Evolutionary conservation across 2,888 invertebrate species (phyloP), one percentile per base, ranked within the genome.

Genomic region (Brachypalpus laphriformis): DNA sequence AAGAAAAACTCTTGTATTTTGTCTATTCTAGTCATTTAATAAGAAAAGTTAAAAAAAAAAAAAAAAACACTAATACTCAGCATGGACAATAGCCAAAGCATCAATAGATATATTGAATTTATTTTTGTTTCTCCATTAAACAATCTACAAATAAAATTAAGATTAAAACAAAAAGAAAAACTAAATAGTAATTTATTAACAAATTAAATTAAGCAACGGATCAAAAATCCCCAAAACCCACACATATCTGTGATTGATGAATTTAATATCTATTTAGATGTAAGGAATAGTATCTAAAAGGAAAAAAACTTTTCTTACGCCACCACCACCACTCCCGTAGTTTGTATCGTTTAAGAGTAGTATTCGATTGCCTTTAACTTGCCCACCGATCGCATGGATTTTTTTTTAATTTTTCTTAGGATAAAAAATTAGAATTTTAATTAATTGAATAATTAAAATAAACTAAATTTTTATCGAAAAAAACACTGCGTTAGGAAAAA

Each of bases 331-430:
- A 45, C 45, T 18, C 45, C 81, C 57, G 68, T 72, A 85, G 85
- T 76, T 85, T 81, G 75, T 81, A 85, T 51, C 70, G 42, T 42
- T 54, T 71, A 85, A 71, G 59, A 31, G 70, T 81, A 75, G 66
- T 71, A 76, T 71, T 81, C 71, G 85, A 85, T 85, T 85, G 85
- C 85, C 85, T 81, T 81, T 71, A 81, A 85, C 85, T 85, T 85
- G 85, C 85, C 85, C 85, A 85, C 85, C 85, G 85, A 85, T 85
- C 76, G 85, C 71, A 85, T 85, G 81, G 59, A 85, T 71, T 76
- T 54, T 78, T 22, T 22, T 54, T 65, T 34, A 28, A 51, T 61
- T 68, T 81, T 76, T n/a, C 37, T 70, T 28, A 45, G 47, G 51
- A 68, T 56, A 59, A 80, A 77, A 78, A 74, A 59, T 78, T 80